phyloP scores from a whole-genome alignment of 1,140 invertebrate genomes.

The Drosophila sp. region DNA sequence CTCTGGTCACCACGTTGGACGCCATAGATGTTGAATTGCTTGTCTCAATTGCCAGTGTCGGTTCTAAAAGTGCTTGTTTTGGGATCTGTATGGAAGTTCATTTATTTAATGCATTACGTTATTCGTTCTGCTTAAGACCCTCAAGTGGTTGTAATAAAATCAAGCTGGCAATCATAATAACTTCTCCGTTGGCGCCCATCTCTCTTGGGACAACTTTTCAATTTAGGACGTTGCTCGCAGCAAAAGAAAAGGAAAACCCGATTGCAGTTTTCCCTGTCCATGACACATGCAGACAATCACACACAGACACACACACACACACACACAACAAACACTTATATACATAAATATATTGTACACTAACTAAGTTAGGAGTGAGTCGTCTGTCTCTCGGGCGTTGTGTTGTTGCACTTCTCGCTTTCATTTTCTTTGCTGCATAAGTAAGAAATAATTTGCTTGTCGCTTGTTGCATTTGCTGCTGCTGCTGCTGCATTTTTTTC shows the following conservation, averaged over 20 bases:
- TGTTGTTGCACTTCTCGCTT: constrained; percentile 79
- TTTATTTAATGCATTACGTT: constrained; percentile 3
- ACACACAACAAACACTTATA: neutral
- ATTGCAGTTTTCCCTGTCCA: constrained; percentile 36
- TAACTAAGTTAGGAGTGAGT: constrained; percentile 41
- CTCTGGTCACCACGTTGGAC: neutral
- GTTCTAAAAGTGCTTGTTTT: neutral
- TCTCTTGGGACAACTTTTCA: constrained; percentile 18
- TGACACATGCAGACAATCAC: neutral
- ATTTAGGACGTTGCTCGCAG: constrained; percentile 31
- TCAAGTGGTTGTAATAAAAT: constrained; percentile 31
- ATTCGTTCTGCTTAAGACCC: constrained; percentile 1
- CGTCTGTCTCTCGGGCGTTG: constrained; percentile 9
- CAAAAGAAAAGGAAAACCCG: constrained; percentile 26
- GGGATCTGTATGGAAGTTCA: neutral
- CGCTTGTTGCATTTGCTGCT: constrained; percentile 37
- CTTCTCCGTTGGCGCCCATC: neutral
- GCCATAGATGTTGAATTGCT: neutral
- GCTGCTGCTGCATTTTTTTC: constrained; percentile 27
- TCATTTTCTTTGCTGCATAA: constrained; percentile 75
- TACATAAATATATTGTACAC: neutral
- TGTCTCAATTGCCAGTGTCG: neutral
- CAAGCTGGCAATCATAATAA: constrained; percentile 24
- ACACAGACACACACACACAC: neutral
- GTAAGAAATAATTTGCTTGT: constrained; percentile 62